Conservation (phyloP, 2,113 vertebrate genomes). For the Mionectes macconnelli region DNA sequence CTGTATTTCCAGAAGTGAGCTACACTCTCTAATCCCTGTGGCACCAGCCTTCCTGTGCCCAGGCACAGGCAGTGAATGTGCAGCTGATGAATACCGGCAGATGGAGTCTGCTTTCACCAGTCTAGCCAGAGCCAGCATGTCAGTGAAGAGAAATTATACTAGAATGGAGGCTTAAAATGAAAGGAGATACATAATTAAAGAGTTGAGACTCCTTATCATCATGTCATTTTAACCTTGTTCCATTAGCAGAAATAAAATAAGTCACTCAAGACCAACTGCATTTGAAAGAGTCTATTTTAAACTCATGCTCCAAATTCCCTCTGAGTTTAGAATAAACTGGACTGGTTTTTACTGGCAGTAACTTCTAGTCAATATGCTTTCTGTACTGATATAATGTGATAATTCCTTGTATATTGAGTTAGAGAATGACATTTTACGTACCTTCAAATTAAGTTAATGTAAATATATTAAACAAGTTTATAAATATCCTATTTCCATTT, state of each 20-base stretch:
- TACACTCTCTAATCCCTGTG: not conserved
- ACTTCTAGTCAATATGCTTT: not conserved
- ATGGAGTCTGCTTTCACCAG: not conserved
- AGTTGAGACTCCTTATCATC: conserved; percentile 27
- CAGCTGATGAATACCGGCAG: not conserved
- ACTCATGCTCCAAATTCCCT: not conserved
- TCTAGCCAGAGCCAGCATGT: not conserved
- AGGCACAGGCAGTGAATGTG: not conserved
- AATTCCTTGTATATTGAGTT: not conserved
- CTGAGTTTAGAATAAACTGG: conserved; percentile 39
- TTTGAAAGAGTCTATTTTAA: conserved; percentile 46
- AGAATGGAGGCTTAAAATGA: conserved; percentile 22
- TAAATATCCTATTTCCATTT: conserved; percentile 28
- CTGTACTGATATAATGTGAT: not conserved
- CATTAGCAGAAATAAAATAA: conserved; percentile 40
- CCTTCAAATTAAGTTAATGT: not conserved
- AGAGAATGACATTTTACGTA: not conserved
- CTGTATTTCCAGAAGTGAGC: not conserved
- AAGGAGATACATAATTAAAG: conserved; percentile 44
- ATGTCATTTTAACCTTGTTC: conserved; percentile 55
- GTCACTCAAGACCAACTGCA: conserved; percentile 24
- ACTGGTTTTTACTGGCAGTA: not conserved
- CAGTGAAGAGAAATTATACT: not conserved
- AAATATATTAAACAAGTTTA: not conserved
- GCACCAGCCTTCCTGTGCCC: fast-evolving